Conservation (phyloP, 1,140 invertebrate genomes). For the Panagrolaimus sp. region DNA sequence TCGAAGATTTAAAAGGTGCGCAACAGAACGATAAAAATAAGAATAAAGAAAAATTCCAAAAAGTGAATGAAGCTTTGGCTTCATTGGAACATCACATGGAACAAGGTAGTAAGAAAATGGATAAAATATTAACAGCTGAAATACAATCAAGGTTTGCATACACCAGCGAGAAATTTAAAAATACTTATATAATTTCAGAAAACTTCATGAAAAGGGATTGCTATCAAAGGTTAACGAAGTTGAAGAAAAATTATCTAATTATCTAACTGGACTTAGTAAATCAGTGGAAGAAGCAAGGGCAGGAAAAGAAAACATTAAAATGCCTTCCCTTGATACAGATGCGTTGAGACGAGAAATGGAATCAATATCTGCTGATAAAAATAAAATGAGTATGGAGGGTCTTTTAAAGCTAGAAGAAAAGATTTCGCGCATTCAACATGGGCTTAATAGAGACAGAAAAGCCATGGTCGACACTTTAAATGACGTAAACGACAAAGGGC, state of each 20-base stretch:
- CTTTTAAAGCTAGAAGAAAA: conserved; percentile 52
- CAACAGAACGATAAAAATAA: conserved; percentile 46
- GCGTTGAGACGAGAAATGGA: conserved; percentile 53
- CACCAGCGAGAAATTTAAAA: conserved; percentile 19
- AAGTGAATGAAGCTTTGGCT: conserved; percentile 50
- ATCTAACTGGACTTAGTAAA: conserved; percentile 42
- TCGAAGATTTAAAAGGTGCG: conserved; percentile 26
- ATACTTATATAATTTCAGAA: conserved; percentile 42
- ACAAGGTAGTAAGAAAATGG: conserved; percentile 51
- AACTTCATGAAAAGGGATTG: conserved; percentile 54
- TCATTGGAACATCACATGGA: conserved; percentile 51
- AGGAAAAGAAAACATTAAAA: conserved; percentile 49
- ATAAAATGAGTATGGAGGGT: conserved; percentile 55
- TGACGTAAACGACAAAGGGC: conserved; percentile 33
- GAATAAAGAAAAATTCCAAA: conserved; percentile 51
- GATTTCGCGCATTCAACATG: conserved; percentile 47
- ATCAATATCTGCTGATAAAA: conserved; percentile 51
- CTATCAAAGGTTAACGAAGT: conserved; percentile 44
- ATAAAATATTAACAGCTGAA: conserved; percentile 49
- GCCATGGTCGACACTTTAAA: conserved; percentile 39
- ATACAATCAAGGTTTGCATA: conserved; percentile 49
- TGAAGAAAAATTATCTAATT: conserved; percentile 41
- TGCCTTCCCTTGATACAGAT: conserved; percentile 48
- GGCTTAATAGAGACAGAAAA: conserved; percentile 49
- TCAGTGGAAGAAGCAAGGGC: conserved; percentile 48